Percentiles rank a stretch among this genome's conserved stretches.
Evolutionary conservation across 2,113 vertebrate genomes (phyloP).

Genomic region (Grantiella picta): DNA sequence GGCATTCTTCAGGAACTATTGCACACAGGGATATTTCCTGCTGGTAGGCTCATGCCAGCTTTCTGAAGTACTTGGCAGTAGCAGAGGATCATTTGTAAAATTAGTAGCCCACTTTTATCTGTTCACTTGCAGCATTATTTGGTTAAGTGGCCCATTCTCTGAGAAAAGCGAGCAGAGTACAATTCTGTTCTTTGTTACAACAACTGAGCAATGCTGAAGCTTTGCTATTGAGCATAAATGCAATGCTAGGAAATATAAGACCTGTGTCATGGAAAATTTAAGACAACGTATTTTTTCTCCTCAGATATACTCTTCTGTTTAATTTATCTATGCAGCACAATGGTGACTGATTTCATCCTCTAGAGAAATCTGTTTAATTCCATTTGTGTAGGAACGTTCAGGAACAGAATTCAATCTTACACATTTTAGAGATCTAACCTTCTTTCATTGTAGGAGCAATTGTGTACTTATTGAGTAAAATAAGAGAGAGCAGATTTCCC

Average conservation of each 20-base stretch:
- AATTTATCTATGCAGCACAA: conserved; percentile 31
- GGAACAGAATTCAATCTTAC: neutral
- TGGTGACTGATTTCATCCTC: conserved; percentile 1
- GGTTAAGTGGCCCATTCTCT: neutral
- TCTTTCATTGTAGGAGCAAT: neutral
- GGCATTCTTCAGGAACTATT: neutral
- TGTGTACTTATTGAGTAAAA: neutral
- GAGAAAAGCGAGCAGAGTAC: neutral
- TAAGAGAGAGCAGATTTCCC: neutral
- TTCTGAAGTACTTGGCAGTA: conserved; percentile 23
- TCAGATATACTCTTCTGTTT: neutral
- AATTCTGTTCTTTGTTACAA: neutral
- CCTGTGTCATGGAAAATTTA: neutral
- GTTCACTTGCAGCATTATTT: conserved; percentile 34
- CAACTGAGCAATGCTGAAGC: neutral
- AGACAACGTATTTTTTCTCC: neutral
- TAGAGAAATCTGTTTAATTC: conserved; percentile 20
- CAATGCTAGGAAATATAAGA: neutral
- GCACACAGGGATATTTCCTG: neutral
- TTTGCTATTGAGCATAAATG: neutral
- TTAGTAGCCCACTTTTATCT: conserved; percentile 15
- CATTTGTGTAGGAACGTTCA: neutral
- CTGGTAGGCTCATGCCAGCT: neutral
- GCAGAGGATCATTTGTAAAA: conserved; percentile 36
- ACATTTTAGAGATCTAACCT: conserved; percentile 1